Evolutionary conservation across 2,888 invertebrate species (phyloP).

Genomic region (Drosophila borborema): DNA sequence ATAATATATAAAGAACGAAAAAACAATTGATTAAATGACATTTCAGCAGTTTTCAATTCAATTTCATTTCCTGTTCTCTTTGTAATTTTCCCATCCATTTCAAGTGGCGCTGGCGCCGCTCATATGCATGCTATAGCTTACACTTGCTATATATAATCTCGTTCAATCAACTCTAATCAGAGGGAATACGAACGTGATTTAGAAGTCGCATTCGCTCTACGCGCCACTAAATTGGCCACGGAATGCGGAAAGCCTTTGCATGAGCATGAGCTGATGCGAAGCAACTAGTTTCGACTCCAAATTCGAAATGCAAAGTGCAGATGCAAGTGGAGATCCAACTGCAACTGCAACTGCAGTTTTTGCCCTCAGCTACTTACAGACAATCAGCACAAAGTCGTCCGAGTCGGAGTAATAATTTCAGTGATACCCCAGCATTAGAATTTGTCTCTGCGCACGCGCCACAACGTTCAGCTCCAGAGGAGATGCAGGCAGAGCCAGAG

Average conservation of each 20-base stretch:
- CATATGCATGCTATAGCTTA: constrained; percentile 37
- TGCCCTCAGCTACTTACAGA: constrained; percentile 81
- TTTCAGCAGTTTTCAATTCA: not conserved
- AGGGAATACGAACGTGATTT: constrained; percentile 24
- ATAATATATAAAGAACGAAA: no score
- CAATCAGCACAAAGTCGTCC: constrained; percentile 71
- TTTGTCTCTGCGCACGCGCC: constrained; percentile 78
- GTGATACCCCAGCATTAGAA: constrained; percentile 70
- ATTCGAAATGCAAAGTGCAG: constrained; percentile 40
- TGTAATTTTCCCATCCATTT: not conserved
- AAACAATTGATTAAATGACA: not conserved
- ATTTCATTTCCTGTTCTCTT: not conserved
- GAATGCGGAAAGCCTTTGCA: constrained; percentile 82
- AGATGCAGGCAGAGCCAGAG: constrained; percentile 67
- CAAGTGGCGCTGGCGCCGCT: constrained; percentile 62
- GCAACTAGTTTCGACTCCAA: constrained; percentile 58
- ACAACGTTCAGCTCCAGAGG: constrained; percentile 18
- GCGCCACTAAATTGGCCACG: constrained; percentile 79
- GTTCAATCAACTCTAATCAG: constrained; percentile 72
- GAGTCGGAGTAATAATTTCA: constrained; percentile 52
- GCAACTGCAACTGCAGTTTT: constrained; percentile 18
- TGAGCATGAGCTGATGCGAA: constrained; percentile 27
- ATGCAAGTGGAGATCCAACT: constrained; percentile 23
- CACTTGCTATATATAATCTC: constrained; percentile 43
- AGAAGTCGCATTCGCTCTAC: constrained; percentile 56